Evolutionary conservation across 2,888 invertebrate species (phyloP), one percentile per base, ranked within the genome.

Genomic region (Apamea epomidion): DNA sequence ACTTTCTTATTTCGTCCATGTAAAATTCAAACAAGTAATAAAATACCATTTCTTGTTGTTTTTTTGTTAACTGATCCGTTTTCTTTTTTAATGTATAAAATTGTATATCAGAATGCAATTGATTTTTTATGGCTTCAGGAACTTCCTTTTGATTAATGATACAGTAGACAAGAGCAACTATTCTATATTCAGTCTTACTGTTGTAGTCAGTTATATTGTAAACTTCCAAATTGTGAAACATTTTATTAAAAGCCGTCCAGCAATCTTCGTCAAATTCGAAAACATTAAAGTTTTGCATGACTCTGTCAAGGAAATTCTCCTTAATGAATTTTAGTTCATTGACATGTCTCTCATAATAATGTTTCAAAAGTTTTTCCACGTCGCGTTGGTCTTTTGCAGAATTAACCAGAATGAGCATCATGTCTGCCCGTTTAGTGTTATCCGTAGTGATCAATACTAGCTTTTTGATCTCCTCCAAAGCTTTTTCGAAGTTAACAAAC

Each of bases 301-400:
- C 76, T 62, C 84, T 81, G 7, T 91, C 84, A 37, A 95, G 51
- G 86, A 95, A 95, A 10, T 68, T 62, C 45, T 91, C 87, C 89
- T 93, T 95, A 4, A 74, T 64, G 29, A 79, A 72, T 60, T 62
- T 82, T 48, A 54, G 82, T 89, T 95, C 95, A 86, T 95, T 95
- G 0, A 91, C 86, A 89, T 95, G 94, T 78, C 93, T 92, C 0
- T 93, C 90, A 78, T 92, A 92, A 85, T 92, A 95, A 88, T 95
- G 93, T n/a, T 88, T 88, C 8, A 95, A 88, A 12, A 95, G 80
- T 37, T 78, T 90, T 79, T 89, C 89, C 32, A 95, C 76, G 6
- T 95, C 92, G 5, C 85, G 74, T 74, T 93, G 90, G 71, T 83
- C 93, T 87, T 90, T 92, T 21, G 92, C 92, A 5, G 92, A 88